A percentile compares a stretch with the other conserved stretches of the same genome.
Conservation (phyloP, 2,113 vertebrate species). For the Erpornis zantholeuca region DNA sequence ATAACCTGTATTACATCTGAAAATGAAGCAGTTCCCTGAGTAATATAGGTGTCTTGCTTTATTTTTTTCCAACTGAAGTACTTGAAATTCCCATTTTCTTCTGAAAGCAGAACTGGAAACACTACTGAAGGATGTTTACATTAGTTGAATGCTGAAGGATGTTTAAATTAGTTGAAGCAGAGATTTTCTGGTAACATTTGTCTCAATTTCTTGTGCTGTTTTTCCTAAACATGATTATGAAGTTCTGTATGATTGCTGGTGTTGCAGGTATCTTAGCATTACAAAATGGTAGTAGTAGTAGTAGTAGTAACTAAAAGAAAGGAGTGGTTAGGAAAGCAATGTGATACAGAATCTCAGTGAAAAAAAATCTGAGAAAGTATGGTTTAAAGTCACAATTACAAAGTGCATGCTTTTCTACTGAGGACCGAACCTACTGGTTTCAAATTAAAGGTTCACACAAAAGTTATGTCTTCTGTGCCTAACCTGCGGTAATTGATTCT, state of each 20-base stretch:
- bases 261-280: not conserved
- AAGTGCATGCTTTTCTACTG: not conserved
- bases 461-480: conserved; percentile 38
- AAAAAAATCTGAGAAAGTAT: not conserved
- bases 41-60: not conserved
- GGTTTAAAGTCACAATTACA: not conserved
- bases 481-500: conserved; percentile 35
- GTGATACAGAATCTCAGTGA: not conserved
- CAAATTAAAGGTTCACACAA: conserved; percentile 49
- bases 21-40: not conserved
- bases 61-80: not conserved
- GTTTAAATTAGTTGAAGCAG: not conserved
- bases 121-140: not conserved
- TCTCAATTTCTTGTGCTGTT: not conserved
- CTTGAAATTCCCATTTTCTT: not conserved
- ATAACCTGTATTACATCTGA: not conserved
- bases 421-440: not conserved
- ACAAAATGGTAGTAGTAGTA: not conserved
- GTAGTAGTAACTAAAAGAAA: not conserved
- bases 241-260: not conserved
- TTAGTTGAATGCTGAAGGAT: not conserved
- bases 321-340: not conserved
- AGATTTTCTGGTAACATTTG: not conserved
- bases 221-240: not conserved
- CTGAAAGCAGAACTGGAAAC: not conserved